Evolutionary conservation across 1,140 invertebrate genomes (phyloP).

Genomic region (Atta cephalotes): DNA sequence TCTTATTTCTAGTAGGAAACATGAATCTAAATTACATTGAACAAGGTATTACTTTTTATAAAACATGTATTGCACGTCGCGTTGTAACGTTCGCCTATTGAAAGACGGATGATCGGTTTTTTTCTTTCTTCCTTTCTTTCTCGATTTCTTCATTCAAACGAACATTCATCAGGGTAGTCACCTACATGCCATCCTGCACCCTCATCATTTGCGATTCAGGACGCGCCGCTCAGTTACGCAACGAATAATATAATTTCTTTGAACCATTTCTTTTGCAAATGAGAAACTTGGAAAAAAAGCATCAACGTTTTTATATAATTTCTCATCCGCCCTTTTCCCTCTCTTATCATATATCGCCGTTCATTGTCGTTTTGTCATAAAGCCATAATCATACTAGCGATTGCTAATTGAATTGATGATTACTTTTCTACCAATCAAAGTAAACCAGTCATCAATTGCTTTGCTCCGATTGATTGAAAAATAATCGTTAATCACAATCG

Average conservation of each 20-base stretch:
- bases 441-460: no score
- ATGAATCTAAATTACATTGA: slow-evolving; percentile 26
- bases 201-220: slow-evolving; percentile 41
- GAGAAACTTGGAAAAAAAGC: background rate
- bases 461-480: no score
- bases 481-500: no score
- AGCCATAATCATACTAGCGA: no score
- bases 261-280: slow-evolving; percentile 40
- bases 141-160: slow-evolving; percentile 1
- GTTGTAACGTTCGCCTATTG: no score
- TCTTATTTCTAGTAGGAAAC: background rate
- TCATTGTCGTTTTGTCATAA: background rate
- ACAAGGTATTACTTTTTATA: slow-evolving; percentile 23
- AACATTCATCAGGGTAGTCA: background rate
- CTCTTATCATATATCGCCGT: background rate
- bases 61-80: no score
- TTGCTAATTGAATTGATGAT: no score
- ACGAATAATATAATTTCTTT: slow-evolving; percentile 38
- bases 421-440: no score
- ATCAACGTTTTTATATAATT: slow-evolving; percentile 36
- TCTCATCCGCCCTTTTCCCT: background rate
- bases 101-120: background rate
- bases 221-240: slow-evolving; percentile 33
- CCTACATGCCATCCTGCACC: no score
- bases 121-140: background rate